Evolutionary conservation across 2,888 invertebrate genomes (phyloP).

Genomic region (Epiblema foenella): DNA sequence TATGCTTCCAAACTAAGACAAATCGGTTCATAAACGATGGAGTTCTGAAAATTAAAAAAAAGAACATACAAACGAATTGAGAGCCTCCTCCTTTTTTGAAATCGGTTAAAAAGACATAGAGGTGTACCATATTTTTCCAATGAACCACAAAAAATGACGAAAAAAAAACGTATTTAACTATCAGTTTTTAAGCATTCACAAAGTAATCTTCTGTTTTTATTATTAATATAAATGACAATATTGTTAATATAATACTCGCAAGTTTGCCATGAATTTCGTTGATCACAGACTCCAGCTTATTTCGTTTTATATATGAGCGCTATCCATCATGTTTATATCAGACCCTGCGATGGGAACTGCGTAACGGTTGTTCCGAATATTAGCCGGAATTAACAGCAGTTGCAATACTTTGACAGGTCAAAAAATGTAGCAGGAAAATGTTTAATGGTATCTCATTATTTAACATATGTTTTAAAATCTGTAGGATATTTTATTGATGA

Average conservation of each 20-base stretch:
- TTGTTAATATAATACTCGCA: slow-evolving; percentile 10
- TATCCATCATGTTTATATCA: slow-evolving; percentile 81
- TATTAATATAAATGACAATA: slow-evolving; percentile 9
- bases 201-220: no score
- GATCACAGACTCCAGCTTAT: slow-evolving; percentile 54
- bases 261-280: slow-evolving; percentile 13
- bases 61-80: no score
- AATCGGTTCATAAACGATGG: no score
- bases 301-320: slow-evolving; percentile 71
- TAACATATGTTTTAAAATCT: slow-evolving; percentile 2
- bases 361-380: slow-evolving; percentile 78
- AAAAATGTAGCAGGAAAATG: slow-evolving; percentile 65
- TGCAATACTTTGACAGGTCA: slow-evolving; percentile 77
- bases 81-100: no score
- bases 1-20: no score
- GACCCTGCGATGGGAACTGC: slow-evolving; percentile 73
- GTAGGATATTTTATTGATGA: background rate
- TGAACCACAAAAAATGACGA: no score
- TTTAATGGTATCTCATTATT: slow-evolving; percentile 54
- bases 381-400: slow-evolving; percentile 81
- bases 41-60: no score
- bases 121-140: background rate
- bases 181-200: background rate
- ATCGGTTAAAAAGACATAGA: no score
- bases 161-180: background rate